Evolutionary conservation across 2,888 invertebrate species (phyloP), one percentile per base, ranked within the genome.

Genomic region (Polymixis flavicincta): DNA sequence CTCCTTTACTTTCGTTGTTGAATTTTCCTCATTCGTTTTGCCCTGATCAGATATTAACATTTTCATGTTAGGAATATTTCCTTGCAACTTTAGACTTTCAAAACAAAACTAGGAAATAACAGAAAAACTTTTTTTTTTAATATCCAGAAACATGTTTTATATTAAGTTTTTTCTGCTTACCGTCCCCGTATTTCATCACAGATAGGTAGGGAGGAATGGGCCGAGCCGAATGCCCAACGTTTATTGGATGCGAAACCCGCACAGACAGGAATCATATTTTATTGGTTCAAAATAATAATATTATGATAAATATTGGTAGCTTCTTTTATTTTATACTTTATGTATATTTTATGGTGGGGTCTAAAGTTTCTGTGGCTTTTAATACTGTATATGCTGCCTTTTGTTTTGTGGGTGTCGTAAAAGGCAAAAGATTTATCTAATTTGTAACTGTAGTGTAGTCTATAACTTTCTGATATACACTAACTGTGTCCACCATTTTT

Each of bases 241-340:
- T 88, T 90, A 91, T 91, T 90, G 88, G 88, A 88, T 78, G 84
- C 82, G 85, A 83, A 87, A 79, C 87, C 83, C 83, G 57, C 73
- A 69, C 74, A 76, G 76, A 78, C 78, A 69, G 82, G 84, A 84
- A 89, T 89, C 87, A 88, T 89, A 87, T 89, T 89, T 84, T 85
- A 89, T 86, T 87, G 89, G 82, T 85, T 84, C 82, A 86, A 90
- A 89, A 90, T 89, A 89, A 87, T 89, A 89, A 89, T 90, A 85
- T 78, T 83, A 85, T 80, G 70, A 86, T 85, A 87, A 84, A 89
- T 75, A 84, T 68, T 70, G 71, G 72, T 50, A 19, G 55, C 50
- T 71, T 64, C 42, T 76, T 79, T 77, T 76, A 72, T 81, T 81
- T 80, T 84, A 42, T 78, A 64, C 25, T 76, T 66, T 63, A 61